These are phyloP conservation scores for Hippolais icterina DNA, from an alignment of 2,113 vertebrate genomes.

Conservation along the genomic window DNA sequence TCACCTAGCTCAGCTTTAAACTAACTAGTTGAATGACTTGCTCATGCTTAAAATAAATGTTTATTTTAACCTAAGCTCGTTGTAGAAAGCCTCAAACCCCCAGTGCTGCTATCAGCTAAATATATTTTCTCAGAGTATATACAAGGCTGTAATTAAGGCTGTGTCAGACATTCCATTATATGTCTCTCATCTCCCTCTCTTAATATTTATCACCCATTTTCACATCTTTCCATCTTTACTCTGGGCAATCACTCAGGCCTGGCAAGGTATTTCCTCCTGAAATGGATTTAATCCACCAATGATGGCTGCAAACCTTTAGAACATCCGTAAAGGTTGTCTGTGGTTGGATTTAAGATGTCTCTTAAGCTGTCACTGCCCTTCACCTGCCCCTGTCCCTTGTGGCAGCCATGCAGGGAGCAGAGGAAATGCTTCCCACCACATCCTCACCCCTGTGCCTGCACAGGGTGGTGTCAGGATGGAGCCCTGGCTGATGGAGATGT, in stretches of 20 bases:
- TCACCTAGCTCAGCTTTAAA: conserved; percentile 9
- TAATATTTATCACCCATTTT: conserved; percentile 58
- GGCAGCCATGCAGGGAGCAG: neutral
- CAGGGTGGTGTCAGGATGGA: neutral
- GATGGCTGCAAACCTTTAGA: neutral
- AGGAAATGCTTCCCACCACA: neutral
- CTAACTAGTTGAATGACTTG: conserved; percentile 8
- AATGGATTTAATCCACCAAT: neutral
- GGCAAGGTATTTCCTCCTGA: neutral
- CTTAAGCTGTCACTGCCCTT: neutral
- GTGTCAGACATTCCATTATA: conserved; percentile 46
- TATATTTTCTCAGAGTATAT: conserved; percentile 37
- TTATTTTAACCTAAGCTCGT: conserved; percentile 35
- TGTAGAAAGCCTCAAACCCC: conserved; percentile 11
- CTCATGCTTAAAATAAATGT: conserved; percentile 42
- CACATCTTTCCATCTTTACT: neutral
- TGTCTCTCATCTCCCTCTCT: neutral
- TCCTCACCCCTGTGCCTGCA: accelerated
- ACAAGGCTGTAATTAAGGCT: conserved; percentile 42
- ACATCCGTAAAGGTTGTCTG: neutral
- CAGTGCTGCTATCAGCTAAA: conserved; percentile 8
- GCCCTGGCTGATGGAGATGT: neutral
- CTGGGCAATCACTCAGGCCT: conserved; percentile 1
- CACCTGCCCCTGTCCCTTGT: neutral
- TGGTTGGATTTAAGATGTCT: neutral